These are phyloP conservation scores for Synergus itoensis DNA, from an alignment of 2,888 invertebrate species.

Conservation along the genomic window DNA sequence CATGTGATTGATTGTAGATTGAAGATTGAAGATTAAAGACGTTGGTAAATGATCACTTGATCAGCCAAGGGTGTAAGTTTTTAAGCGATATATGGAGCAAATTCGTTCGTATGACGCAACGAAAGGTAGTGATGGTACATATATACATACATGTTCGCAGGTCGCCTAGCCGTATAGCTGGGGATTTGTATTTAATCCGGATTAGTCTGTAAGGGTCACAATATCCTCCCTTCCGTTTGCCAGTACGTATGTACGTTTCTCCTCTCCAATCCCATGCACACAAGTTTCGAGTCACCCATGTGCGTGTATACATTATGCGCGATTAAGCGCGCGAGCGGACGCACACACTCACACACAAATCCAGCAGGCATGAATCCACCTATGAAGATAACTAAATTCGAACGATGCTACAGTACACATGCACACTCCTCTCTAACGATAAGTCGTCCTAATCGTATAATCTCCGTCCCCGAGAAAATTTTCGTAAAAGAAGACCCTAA, in stretches of 20 bases:
- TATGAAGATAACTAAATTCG: slow-evolving; percentile 52
- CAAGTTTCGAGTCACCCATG: slow-evolving; percentile 48
- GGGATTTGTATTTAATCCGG: slow-evolving; percentile 76
- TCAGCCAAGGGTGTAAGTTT: slow-evolving; percentile 14
- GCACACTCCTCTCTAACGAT: slow-evolving; percentile 52
- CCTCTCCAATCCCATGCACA: slow-evolving; percentile 47
- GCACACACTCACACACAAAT: slow-evolving; percentile 46
- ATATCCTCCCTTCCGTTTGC: slow-evolving; percentile 72
- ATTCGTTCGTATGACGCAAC: slow-evolving; percentile 64
- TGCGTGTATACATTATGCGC: slow-evolving; percentile 61
- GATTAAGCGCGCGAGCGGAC: slow-evolving; percentile 53
- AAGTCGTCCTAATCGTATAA: slow-evolving; percentile 62
- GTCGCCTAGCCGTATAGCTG: slow-evolving; percentile 72
- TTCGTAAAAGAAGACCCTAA: slow-evolving; percentile 50
- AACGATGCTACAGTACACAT: slow-evolving; percentile 54
- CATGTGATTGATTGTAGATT: neutral
- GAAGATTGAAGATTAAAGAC: slow-evolving; percentile 6
- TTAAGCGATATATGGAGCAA: slow-evolving; percentile 65
- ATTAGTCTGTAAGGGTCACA: slow-evolving; percentile 77
- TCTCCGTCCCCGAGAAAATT: slow-evolving; percentile 55
- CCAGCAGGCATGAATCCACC: slow-evolving; percentile 45
- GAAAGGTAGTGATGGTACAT: slow-evolving; percentile 50
- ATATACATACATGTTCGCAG: slow-evolving; percentile 67
- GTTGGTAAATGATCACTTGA: neutral
- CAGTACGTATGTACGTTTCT: slow-evolving; percentile 55